Conservation (phyloP, 64 coral and sea anemone species). For the Pocillopora verrucosa region DNA sequence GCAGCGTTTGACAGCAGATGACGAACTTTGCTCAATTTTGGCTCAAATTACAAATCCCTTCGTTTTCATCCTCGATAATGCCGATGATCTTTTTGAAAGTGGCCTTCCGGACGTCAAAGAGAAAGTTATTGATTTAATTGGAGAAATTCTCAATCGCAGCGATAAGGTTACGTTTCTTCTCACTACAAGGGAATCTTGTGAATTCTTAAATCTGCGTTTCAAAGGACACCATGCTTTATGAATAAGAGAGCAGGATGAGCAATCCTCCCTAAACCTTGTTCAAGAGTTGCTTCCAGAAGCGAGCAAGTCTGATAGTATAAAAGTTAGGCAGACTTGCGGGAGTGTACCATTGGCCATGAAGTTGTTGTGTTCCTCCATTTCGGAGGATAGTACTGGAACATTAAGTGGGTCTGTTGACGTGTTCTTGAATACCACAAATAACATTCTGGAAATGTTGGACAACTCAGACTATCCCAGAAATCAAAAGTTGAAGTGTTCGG, state of each 20-base stretch:
- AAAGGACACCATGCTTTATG: neutral
- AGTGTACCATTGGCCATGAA: neutral
- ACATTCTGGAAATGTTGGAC: neutral
- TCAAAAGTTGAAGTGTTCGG: neutral
- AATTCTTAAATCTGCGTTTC: neutral
- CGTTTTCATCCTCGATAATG: constrained; percentile 34
- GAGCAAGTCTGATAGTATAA: neutral
- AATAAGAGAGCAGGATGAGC: neutral
- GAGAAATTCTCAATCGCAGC: constrained; percentile 2
- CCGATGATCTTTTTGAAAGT: constrained; percentile 32
- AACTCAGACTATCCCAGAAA: neutral
- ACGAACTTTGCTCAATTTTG: neutral
- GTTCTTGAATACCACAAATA: neutral
- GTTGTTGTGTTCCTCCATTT: neutral
- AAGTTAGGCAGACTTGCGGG: neutral
- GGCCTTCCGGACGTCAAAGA: neutral
- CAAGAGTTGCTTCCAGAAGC: neutral
- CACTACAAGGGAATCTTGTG: neutral
- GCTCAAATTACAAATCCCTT: neutral
- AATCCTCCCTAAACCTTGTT: neutral
- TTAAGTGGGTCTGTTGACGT: neutral
- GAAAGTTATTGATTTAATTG: neutral
- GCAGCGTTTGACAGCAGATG: neutral
- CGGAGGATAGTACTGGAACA: neutral
- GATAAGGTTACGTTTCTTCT: neutral